Evolutionary conservation across 2,797 vertebrate species (phyloP), one percentile per base, ranked within the genome.

Genomic region (Heterohyrax brucei): DNA sequence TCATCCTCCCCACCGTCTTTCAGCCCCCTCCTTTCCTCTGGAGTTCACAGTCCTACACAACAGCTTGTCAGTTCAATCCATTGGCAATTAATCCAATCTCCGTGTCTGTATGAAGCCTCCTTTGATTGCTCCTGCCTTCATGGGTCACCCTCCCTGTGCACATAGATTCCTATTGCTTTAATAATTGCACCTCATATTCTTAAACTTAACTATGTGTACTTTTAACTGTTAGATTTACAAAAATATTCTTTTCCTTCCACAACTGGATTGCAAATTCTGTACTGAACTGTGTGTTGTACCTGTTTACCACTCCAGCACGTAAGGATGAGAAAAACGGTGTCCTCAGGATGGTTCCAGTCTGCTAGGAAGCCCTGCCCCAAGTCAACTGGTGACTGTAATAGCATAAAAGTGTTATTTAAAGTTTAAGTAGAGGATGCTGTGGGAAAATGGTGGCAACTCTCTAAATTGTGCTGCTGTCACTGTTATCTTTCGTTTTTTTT

Each of bases 121-220:
- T 73, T 73, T 73, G 16, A 48, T 44, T 39, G n/a, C 13, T 75
- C 59, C 33, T n/a, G 13, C 8, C 44, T 75, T 90, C 44, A 14
- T 24, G 9, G 10, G 7, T 87, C 48, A 61, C 59, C 5, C 70
- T 7, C 48, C 90, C n/a, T 39, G 64, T 90, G 21, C 44, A 53
- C 30, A 39, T 66, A 92, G 79, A 79, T 76, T 56, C 14, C 44
- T 62, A 8, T 22, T 85, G 18, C 68, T 78, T 13, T 85, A 85
- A 84, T 92, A 75, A 79, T 48, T 84, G 82, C 18, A 91, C 53
- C 68, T 92, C 92, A 84, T 14, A 70, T 39, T 87, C 87, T 90
- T 91, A 22, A 86, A 72, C 33, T 73, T 26, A 44, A 3, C 90
- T 64, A 46, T 30, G 14, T 12, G 21, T 30, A 21, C 30, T 39